These are phyloP conservation scores for Drosophila auraria DNA, from an alignment of 1,140 invertebrate species.

Conservation along the genomic window DNA sequence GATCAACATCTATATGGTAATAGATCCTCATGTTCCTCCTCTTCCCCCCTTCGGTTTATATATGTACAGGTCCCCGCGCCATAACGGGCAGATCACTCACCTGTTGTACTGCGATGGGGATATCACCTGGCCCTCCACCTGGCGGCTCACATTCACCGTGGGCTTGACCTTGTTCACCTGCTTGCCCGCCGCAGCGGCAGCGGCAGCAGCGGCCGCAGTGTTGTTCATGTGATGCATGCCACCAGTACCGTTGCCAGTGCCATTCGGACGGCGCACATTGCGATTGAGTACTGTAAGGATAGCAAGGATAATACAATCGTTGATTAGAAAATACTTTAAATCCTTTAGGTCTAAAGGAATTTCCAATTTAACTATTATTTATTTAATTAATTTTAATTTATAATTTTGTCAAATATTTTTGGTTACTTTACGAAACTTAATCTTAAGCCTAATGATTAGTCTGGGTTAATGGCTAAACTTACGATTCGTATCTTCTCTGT, in stretches of 20 bases:
- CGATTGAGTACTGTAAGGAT: constrained; percentile 88
- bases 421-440: background rate
- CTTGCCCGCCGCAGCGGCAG: constrained; percentile 88
- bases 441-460: background rate
- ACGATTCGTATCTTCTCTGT: constrained; percentile 88
- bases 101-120: constrained; percentile 85
- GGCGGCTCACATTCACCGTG: constrained; percentile 88
- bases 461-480: constrained; percentile 77
- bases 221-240: constrained; percentile 88
- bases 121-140: constrained; percentile 87
- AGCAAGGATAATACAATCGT: too few species aligned
- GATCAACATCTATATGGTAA: constrained; percentile 38
- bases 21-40: constrained; percentile 25
- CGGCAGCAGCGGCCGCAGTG: constrained; percentile 75
- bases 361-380: background rate
- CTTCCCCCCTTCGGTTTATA: constrained; percentile 17
- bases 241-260: constrained; percentile 87
- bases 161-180: constrained; percentile 95
- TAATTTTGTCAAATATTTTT: background rate
- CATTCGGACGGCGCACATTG: constrained; percentile 87
- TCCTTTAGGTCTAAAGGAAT: background rate
- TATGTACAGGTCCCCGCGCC: constrained; percentile 16
- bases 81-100: constrained; percentile 64
- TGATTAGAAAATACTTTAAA: too few species aligned
- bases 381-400: background rate